Evolutionary conservation across 2,888 invertebrate genomes (phyloP), one percentile per base, ranked within the genome.

Genomic region (Drepana falcataria): DNA sequence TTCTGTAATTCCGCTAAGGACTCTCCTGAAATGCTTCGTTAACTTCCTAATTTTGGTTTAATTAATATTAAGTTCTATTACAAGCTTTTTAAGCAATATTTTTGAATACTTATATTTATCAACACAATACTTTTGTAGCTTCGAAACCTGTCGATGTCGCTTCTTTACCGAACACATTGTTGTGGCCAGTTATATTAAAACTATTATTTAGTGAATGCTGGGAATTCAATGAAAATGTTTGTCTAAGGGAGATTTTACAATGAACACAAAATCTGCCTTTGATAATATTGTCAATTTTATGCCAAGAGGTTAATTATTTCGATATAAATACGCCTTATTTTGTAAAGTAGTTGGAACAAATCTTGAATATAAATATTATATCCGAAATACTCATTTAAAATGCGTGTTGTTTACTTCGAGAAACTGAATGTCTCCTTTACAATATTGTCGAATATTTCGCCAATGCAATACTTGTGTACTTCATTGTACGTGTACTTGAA

Each of bases 111-210:
- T 73, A 69, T 70, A 57, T 70, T 73, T 66, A 63, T 69, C 58
- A 58, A 58, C 56, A 52, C 37, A 37, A 4, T 37, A 37, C 54
- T 54, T 61, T 49, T 73, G 72, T 66, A 75, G 65, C 68, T 83
- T 80, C 74, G 70, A 74, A 79, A 75, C 72, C 73, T 75, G 75
- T 79, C 73, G 75, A 75, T 75, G 74, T 70, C 60, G 73, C 73
- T 77, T 69, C 71, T 69, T 73, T 68, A 65, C 75, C 72, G 78
- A 83, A 83, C 83, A 83, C 80, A 74, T 79, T 78, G 78, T 79
- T 83, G 83, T 87, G 90, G 90, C 90, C 90, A 90, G 90, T 90
- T 89, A 83, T 87, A 81, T 81, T 82, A 83, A 80, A 83, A 76
- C 82, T 85, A 79, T 82, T 83, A 77, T 77, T 62, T 80, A 85